Evolutionary conservation across 2,113 vertebrate species (phyloP).

Genomic region (Sardina pilchardus): DNA sequence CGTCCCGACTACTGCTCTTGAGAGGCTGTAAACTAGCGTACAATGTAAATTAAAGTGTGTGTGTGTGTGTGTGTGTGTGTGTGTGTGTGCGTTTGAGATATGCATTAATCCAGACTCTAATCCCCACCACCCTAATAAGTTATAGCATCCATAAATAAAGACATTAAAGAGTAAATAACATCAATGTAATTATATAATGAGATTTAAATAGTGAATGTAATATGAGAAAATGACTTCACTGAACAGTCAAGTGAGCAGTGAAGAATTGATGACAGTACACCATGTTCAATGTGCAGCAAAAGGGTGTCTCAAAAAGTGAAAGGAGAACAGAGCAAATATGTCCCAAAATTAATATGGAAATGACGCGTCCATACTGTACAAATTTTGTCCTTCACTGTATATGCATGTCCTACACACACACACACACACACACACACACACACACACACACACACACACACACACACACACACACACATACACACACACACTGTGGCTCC

Average conservation of each 20-base stretch:
- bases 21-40: neutral
- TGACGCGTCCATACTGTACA: too few species aligned
- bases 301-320: neutral
- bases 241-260: neutral
- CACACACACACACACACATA: neutral
- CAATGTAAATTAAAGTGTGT: neutral
- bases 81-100: neutral
- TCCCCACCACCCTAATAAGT: neutral
- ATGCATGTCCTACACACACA: neutral
- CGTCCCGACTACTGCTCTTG: neutral
- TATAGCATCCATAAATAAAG: neutral
- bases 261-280: neutral
- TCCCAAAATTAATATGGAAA: too few species aligned
- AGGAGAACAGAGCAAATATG: neutral
- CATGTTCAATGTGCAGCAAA: neutral
- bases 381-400: too few species aligned
- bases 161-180: neutral
- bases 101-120: neutral
- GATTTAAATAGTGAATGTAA: neutral
- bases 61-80: neutral
- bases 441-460: too few species aligned
- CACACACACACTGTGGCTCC: neutral
- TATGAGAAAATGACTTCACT: neutral
- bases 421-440: neutral
- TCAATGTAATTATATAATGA: neutral